phyloP scores from a whole-genome alignment of 2,888 invertebrate genomes.

The Polydrusus cervinus region DNA sequence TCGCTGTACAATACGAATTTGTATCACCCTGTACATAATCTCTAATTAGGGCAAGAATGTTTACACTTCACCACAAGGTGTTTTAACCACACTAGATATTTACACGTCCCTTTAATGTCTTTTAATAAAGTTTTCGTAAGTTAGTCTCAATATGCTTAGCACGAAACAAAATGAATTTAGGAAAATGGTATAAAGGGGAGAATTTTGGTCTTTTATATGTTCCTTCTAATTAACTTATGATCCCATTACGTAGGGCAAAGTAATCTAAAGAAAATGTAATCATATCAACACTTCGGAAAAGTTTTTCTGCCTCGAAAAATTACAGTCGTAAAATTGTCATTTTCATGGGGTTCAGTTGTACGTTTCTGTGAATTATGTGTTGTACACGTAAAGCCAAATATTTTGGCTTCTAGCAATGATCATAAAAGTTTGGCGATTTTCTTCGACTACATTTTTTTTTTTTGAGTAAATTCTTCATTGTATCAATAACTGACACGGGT shows the following conservation, averaged over 20 bases:
- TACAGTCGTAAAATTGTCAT: not conserved
- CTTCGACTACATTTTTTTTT: no score
- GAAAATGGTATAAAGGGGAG: conserved; percentile 14
- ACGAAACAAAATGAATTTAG: conserved; percentile 12
- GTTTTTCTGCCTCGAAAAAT: not conserved
- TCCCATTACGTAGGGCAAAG: conserved; percentile 17
- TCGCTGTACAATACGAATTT: no score
- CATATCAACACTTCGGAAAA: conserved; percentile 10
- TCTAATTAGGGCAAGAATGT: not conserved
- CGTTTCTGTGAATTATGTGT: not conserved
- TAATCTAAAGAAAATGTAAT: conserved; percentile 9
- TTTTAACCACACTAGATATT: not conserved
- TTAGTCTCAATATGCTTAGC: conserved; percentile 8
- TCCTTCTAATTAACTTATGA: conserved; percentile 19
- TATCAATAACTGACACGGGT: no score
- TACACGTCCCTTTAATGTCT: not conserved
- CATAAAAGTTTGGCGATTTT: no score
- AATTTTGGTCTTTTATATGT: conserved; percentile 23
- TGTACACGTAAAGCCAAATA: not conserved
- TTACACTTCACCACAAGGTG: not conserved
- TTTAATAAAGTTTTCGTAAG: conserved; percentile 3
- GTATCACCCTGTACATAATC: no score
- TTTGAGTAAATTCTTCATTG: no score
- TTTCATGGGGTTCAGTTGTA: not conserved
- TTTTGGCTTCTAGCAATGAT: not conserved